phyloP scores from a whole-genome alignment of 2,888 invertebrate genomes.

The Rhamphomyia laevipes region DNA sequence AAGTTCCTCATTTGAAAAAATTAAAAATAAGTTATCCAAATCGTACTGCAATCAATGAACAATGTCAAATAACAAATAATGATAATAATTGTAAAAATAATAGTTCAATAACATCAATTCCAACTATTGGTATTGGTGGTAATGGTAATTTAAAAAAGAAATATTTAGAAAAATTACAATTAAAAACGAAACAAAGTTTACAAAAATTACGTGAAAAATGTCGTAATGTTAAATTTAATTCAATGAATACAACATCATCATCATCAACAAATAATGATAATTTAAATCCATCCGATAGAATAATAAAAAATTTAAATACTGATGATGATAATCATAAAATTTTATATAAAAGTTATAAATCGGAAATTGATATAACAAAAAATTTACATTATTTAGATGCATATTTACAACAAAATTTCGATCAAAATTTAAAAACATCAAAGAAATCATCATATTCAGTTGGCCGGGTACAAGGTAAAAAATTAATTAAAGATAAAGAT shows the following conservation, averaged over 20 bases:
- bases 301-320: neutral
- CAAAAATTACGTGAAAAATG: constrained; percentile 35
- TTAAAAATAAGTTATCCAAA: constrained; percentile 35
- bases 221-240: constrained; percentile 26
- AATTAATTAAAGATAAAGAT: constrained; percentile 5
- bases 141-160: constrained; percentile 15
- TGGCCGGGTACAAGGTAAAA: constrained; percentile 19
- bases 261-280: neutral
- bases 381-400: constrained; percentile 36
- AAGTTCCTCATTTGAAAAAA: constrained; percentile 25
- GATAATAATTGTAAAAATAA: constrained; percentile 21
- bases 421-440: constrained; percentile 24
- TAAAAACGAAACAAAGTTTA: constrained; percentile 32
- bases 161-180: constrained; percentile 33
- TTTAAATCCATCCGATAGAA: neutral
- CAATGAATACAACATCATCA: constrained; percentile 7
- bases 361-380: constrained; percentile 35
- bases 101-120: constrained; percentile 14
- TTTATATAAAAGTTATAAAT: constrained; percentile 37
- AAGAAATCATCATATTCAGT: constrained; percentile 29
- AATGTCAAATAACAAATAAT: constrained; percentile 20
- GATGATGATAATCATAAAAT: constrained; percentile 20
- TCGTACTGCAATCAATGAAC: constrained; percentile 25
- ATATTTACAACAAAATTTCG: constrained; percentile 37
- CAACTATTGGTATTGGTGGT: constrained; percentile 6